A percentile compares a stretch with the other conserved stretches of the same genome.
These are phyloP conservation scores for Drosophila percnosoma DNA, from an alignment of 2,888 invertebrate species.

Conservation along the genomic window DNA sequence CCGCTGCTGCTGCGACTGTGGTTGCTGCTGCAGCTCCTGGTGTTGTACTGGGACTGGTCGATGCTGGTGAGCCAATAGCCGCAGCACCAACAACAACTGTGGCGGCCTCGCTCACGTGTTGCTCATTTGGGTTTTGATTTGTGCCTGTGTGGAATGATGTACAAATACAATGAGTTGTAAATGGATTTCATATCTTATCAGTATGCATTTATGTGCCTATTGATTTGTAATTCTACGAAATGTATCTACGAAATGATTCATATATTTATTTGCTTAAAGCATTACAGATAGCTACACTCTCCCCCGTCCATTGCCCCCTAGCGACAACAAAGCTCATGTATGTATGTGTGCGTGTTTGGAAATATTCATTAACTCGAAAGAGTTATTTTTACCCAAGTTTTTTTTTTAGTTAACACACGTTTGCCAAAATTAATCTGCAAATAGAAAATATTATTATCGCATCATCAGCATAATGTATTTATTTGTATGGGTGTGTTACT, in stretches of 20 bases:
- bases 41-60: constrained; percentile 31
- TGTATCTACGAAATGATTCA: constrained; percentile 59
- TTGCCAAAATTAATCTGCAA: constrained; percentile 70
- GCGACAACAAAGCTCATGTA: constrained; percentile 29
- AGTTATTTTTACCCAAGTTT: constrained; percentile 58
- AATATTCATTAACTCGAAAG: constrained; percentile 37
- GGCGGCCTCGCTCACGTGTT: constrained; percentile 61
- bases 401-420: constrained; percentile 62
- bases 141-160: constrained; percentile 59
- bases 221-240: constrained; percentile 1
- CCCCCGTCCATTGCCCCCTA: constrained; percentile 11
- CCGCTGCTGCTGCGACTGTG: constrained; percentile 16
- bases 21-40: constrained; percentile 18
- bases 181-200: constrained; percentile 38
- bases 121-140: constrained; percentile 80
- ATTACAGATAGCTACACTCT: constrained; percentile 3
- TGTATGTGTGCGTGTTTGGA: constrained; percentile 7
- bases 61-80: constrained; percentile 48
- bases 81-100: constrained; percentile 50
- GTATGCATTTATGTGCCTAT: constrained; percentile 8
- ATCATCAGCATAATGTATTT: constrained; percentile 49
- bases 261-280: constrained; percentile 2
- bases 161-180: constrained; percentile 25
- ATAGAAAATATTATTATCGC: constrained; percentile 77
- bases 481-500: constrained; percentile 53